Evolutionary conservation across 1,140 invertebrate genomes (phyloP).

Genomic region (Paralvinella palmiformis): DNA sequence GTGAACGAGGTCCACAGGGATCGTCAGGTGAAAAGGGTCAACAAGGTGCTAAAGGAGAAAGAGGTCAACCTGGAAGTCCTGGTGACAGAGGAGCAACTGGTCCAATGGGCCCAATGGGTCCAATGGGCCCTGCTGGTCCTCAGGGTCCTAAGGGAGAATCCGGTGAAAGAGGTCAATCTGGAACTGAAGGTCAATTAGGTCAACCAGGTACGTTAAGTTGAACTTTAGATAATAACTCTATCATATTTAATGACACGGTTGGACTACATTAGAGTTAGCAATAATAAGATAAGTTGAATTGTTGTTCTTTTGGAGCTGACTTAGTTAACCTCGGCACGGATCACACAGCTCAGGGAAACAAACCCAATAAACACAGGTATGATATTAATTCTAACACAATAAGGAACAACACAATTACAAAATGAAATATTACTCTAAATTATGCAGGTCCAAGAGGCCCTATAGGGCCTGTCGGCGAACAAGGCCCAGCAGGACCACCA

Average conservation of each 20-base stretch:
- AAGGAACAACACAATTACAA: background rate
- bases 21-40: too few relatives aligned
- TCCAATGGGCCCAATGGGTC: background rate
- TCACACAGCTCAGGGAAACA: background rate
- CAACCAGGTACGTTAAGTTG: background rate
- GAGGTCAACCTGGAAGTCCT: too few relatives aligned
- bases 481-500: constrained; percentile 6
- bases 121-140: constrained; percentile 7
- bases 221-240: background rate
- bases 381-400: background rate
- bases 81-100: constrained; percentile 2
- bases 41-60: too few relatives aligned
- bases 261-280: background rate
- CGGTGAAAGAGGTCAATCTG: constrained; percentile 3
- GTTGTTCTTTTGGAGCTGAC: background rate
- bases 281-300: background rate
- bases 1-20: too few relatives aligned
- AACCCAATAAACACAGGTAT: background rate
- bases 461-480: background rate
- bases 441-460: background rate
- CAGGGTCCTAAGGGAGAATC: constrained; percentile 5
- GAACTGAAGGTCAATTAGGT: constrained; percentile 5
- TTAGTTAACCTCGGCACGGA: background rate
- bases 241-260: background rate
- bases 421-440: background rate